Evolutionary conservation across 2,888 invertebrate species (phyloP), one percentile per base, ranked within the genome.

Genomic region (Oxystoma pomonae): DNA sequence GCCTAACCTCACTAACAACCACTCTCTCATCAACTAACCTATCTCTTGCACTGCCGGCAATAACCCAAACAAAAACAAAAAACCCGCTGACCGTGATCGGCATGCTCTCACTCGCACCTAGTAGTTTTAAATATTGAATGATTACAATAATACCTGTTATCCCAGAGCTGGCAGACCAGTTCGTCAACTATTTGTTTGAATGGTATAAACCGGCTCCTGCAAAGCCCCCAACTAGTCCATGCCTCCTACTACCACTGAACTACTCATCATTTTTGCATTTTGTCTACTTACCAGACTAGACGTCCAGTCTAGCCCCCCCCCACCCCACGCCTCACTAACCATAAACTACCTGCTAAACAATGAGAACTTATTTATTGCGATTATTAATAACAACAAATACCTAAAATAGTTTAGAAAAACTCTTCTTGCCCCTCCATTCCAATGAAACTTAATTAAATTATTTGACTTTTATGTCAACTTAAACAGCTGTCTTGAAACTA

Each of bases 91-190:
- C 35, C 35, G 35, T 35, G 35, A 35, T 35, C 35, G 3, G 35
- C 12, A 35, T 35, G 35, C 35, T 35, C 35, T 35, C 35, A 7
- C 72, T 74, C 71, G 70, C 74, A 73, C 73, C 70, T 73, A 74
- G 74, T 73, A 73, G 75, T 77, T 77, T 77, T 77, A 74, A 74
- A 75, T 77, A 77, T 78, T 76, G 76, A 78, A 76, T 75, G 76
- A 77, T 77, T 76, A 79, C 78, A 79, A 78, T 79, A 79, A 77
- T 78, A 80, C 78, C 78, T 79, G 79, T 79, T 78, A 77, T 74
- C 73, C 77, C 72, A 76, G 74, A 75, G 74, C 74, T 73, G 77
- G 74, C 73, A 76, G 78, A 79, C 80, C 78, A 78, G 79, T 79
- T 80, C 77, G 76, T 78, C 78, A 76, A 77, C 77, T 78, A 77